Evolutionary conservation across 2,113 vertebrate genomes (phyloP), one percentile per base, ranked within the genome.

Genomic region (Anhinga anhinga): DNA sequence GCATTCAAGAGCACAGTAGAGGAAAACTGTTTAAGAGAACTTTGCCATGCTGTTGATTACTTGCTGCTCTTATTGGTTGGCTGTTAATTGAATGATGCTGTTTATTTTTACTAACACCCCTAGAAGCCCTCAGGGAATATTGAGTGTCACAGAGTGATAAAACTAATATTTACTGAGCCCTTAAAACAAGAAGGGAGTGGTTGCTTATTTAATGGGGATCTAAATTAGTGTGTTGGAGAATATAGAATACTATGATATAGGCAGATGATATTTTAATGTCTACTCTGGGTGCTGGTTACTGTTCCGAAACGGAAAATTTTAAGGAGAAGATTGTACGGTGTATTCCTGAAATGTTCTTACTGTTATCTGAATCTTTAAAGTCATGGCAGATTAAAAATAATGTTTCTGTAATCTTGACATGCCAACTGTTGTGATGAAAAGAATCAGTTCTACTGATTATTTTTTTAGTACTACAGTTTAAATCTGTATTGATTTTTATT

Each of bases 111-210:
- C 79, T 95, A 88, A 96, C 89, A 93, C 71, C 63, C 56, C 29
- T 95, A 44, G 73, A 95, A 92, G 32, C 80, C 88, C 59, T 92
- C 49, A 87, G 94, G 88, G 90, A 92, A 87, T 95, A 95, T 29
- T 78, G 73, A 90, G 88, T 97, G 59, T 95, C 93, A 94, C 88
- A 96, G 91, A 98, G 94, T 98, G 97, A 98, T 98, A 98, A 98
- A 98, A 79, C 95, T 96, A 96, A 95, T 96, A 97, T 97, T 98
- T 98, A 97, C 97, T 89, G 88, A 97, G 86, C 90, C 97, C 97
- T 98, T 97, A 93, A 95, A 98, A 94, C 88, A 97, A 97, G 96
- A 97, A 98, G 88, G 95, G 95, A 96, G 96, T 95, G 94, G 95
- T 98, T 95, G 90, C 59, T 81, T 87, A 96, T 97, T 95, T 98